Evolutionary conservation across 2,888 invertebrate species (phyloP), one percentile per base, ranked within the genome.

Genomic region (Melanotus villosus): DNA sequence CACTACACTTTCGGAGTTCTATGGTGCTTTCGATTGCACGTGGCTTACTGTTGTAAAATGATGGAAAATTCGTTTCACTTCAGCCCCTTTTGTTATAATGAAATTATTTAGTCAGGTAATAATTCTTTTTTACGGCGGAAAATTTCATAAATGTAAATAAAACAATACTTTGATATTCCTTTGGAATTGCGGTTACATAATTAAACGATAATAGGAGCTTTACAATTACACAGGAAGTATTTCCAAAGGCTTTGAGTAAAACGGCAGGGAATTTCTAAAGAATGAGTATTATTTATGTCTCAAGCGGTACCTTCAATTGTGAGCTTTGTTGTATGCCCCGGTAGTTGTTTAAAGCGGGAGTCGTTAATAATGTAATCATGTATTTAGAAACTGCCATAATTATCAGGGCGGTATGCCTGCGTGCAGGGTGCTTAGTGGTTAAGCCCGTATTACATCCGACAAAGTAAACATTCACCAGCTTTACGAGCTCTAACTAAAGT

Each of bases 321-420:
- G 66, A 43, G 50, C 63, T 62, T 62, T 70, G 62, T 66, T 66
- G 60, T 65, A 68, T 65, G 62, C 62, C 34, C 19, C 65, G 59
- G 47, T 60, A 70, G 69, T 65, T 67, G 65, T 70, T 70, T 68
- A 57, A 69, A 63, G 71, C 67, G 65, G 41, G 57, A 64, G 63
- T 65, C 66, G 73, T 73, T 73, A 73, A 71, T 73, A 73, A 73
- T 71, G 70, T 66, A 72, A 75, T 73, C 72, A 64, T 70, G 60
- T 68, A 68, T 74, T 73, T 71, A 71, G 70, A 45, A 58, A 52
- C 71, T 47, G 67, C 66, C 69, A 70, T 74, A 74, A 74, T 73
- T 75, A 75, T 74, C 65, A 66, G 69, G 70, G 72, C 56, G 58
- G 50, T 65, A 43, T 67, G 38, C 57, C 50, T 62, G 47, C 50